A percentile compares a stretch with the other conserved stretches of the same genome.
phyloP scores from a whole-genome alignment of 2,888 invertebrate genomes.

The Apodemia zela region DNA sequence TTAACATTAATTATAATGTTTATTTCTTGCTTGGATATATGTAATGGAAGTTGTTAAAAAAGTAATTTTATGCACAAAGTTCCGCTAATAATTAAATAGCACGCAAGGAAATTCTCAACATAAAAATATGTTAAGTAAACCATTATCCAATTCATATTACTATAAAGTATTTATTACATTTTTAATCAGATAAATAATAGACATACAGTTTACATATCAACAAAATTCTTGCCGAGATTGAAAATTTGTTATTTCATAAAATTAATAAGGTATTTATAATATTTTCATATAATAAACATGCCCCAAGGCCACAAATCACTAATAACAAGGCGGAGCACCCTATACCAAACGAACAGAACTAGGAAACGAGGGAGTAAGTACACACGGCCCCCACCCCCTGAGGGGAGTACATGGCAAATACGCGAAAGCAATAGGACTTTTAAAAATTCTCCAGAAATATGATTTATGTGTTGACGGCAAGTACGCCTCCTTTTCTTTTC shows the following conservation, averaged over 20 bases:
- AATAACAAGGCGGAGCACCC: constrained; percentile 41
- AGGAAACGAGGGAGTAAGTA: constrained; percentile 80
- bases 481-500: constrained; percentile 64
- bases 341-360: constrained; percentile 61
- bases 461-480: constrained; percentile 80
- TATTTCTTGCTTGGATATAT: no score
- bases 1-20: no score
- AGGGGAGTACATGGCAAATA: constrained; percentile 80
- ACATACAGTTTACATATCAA: not conserved
- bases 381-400: constrained; percentile 59
- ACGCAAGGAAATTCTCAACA: no score
- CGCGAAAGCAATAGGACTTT: constrained; percentile 81
- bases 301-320: constrained; percentile 37
- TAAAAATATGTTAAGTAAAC: no score
- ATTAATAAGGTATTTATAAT: constrained; percentile 20
- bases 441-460: constrained; percentile 81
- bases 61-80: no score
- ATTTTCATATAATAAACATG: constrained; percentile 26
- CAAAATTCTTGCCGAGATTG: not conserved
- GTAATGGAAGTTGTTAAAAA: no score
- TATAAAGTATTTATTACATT: no score
- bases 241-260: not conserved
- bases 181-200: not conserved
- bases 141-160: no score
- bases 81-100: no score